phyloP scores from a whole-genome alignment of 2,797 vertebrate genomes.

The Gephyroberyx darwinii region DNA sequence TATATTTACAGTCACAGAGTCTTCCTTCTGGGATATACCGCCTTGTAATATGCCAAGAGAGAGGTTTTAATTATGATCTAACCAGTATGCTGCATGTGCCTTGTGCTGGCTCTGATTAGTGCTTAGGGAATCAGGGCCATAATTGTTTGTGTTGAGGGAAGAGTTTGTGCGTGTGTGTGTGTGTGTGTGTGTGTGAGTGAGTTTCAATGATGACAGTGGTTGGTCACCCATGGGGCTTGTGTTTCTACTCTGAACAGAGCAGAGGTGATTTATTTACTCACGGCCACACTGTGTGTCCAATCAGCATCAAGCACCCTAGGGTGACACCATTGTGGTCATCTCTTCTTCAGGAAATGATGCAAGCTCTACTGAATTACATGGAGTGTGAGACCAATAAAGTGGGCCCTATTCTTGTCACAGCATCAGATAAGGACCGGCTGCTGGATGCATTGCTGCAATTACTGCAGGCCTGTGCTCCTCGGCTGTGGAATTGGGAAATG shows the following conservation, averaged over 20 bases:
- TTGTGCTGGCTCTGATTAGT: conserved; percentile 83
- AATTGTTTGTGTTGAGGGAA: conserved; percentile 80
- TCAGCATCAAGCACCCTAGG: conserved; percentile 75
- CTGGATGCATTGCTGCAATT: conserved; percentile 80
- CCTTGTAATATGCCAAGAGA: conserved; percentile 80
- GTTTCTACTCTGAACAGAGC: conserved; percentile 70
- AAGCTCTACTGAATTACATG: conserved; percentile 75
- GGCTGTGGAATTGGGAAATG: conserved; percentile 77
- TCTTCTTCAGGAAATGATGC: conserved; percentile 79
- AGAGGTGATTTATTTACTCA: conserved; percentile 76
- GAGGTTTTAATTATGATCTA: conserved; percentile 86
- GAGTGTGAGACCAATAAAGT: conserved; percentile 77
- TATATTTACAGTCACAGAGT: conserved; percentile 74
- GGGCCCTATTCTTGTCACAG: conserved; percentile 76
- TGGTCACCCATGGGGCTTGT: conserved; percentile 72
- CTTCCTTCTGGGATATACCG: conserved; percentile 71
- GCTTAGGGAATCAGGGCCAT: conserved; percentile 80
- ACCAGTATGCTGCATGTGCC: conserved; percentile 77
- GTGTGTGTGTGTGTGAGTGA: conserved; percentile 31
- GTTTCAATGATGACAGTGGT: conserved; percentile 53
- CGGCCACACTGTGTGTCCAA: conserved; percentile 73
- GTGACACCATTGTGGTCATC: conserved; percentile 78
- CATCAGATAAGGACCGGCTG: conserved; percentile 78
- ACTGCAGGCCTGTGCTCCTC: conserved; percentile 70
- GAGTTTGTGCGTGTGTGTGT: background rate